Evolutionary conservation across 92 coral and sea anemone genomes (phyloP).

Genomic region (Zoanthus sansibaricus): DNA sequence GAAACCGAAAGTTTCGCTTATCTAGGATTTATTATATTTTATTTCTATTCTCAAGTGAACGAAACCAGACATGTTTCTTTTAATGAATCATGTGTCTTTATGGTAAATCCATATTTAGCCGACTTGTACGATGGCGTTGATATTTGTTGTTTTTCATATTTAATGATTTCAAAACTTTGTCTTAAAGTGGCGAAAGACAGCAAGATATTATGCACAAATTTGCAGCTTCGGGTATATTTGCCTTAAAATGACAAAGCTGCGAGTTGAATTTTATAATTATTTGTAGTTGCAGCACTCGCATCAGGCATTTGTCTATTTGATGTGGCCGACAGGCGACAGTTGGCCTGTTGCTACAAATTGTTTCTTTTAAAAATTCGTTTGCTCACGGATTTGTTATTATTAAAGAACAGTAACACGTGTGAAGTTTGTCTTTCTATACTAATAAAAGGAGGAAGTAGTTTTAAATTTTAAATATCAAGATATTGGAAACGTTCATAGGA

Average conservation of each 20-base stretch:
- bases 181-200: neutral
- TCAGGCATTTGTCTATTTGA: neutral
- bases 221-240: neutral
- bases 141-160: neutral
- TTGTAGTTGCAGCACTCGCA: neutral
- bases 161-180: constrained; percentile 9
- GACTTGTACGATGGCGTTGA: constrained; percentile 2
- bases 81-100: neutral
- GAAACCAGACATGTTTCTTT: constrained; percentile 38
- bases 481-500: neutral
- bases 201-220: constrained; percentile 12
- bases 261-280: neutral
- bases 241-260: neutral
- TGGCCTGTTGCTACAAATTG: neutral
- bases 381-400: neutral
- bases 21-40: constrained; percentile 72
- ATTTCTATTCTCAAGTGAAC: constrained; percentile 57
- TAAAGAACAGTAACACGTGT: neutral
- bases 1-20: constrained; percentile 53
- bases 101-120: neutral
- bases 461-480: neutral
- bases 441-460: constrained; percentile 9
- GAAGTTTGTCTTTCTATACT: neutral
- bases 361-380: constrained; percentile 1
- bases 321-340: constrained; percentile 5